These are phyloP conservation scores for Chloropsis cyanopogon DNA, from an alignment of 2,113 vertebrate genomes.

Conservation along the genomic window DNA sequence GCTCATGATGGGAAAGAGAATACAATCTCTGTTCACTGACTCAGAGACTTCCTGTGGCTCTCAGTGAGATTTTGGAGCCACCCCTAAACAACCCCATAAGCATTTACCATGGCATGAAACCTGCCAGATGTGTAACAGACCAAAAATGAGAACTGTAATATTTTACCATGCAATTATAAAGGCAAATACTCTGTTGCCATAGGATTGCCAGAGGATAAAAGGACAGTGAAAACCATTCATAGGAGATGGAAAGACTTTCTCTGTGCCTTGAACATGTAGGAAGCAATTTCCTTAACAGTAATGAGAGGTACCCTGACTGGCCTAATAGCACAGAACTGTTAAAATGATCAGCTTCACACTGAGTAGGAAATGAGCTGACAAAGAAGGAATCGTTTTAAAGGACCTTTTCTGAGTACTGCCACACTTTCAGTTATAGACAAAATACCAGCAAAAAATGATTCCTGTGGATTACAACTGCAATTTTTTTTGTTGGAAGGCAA, in stretches of 20 bases:
- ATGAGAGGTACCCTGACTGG: not conserved
- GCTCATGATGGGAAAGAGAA: not conserved
- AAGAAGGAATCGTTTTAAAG: not conserved
- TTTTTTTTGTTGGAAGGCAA: constrained; percentile 29
- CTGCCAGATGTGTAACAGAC: not conserved
- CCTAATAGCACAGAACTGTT: not conserved
- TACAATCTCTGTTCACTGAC: not conserved
- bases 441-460: not conserved
- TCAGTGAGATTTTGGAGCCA: not conserved
- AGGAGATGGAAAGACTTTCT: not conserved
- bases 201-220: not conserved
- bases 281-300: not conserved
- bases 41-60: not conserved
- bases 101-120: not conserved
- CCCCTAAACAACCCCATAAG: not conserved
- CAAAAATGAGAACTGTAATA: not conserved
- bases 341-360: not conserved
- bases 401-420: not conserved
- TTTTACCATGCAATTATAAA: not conserved
- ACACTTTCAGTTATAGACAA: not conserved
- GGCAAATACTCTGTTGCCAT: not conserved
- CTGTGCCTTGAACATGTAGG: not conserved
- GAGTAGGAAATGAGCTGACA: not conserved
- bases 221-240: not conserved
- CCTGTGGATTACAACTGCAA: not conserved